Evolutionary conservation across 1,140 invertebrate genomes (phyloP).

Genomic region (Aphaenogaster floridana): DNA sequence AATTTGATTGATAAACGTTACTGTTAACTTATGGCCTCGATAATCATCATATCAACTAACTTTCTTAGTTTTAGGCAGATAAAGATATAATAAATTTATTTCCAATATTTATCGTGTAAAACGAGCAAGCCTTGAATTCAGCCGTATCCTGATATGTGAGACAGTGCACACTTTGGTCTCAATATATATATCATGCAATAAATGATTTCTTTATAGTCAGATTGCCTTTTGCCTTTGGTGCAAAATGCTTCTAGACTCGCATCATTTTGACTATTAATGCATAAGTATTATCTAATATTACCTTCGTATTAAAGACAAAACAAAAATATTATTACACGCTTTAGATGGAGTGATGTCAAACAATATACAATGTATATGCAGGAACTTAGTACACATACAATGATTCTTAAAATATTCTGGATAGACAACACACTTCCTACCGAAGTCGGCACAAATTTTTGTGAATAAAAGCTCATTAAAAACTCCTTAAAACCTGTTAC

Average conservation of each 20-base stretch:
- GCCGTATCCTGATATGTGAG: slow-evolving; percentile 67
- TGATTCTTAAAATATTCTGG: slow-evolving; percentile 16
- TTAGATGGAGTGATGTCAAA: slow-evolving; percentile 52
- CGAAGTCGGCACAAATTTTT: slow-evolving; percentile 10
- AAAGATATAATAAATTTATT: slow-evolving; percentile 10
- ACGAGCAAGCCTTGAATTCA: slow-evolving; percentile 61
- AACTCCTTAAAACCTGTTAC: slow-evolving; percentile 20
- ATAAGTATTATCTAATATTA: slow-evolving; percentile 26
- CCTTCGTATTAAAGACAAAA: slow-evolving; percentile 21
- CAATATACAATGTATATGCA: slow-evolving; percentile 58
- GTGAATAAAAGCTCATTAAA: slow-evolving; percentile 19
- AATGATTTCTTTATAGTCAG: slow-evolving; percentile 35
- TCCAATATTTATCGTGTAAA: background rate
- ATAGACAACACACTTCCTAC: slow-evolving; percentile 21
- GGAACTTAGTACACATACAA: slow-evolving; percentile 40
- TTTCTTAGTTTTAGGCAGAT: background rate
- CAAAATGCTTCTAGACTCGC: slow-evolving; percentile 21
- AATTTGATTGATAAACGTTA: background rate
- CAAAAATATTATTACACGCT: slow-evolving; percentile 28
- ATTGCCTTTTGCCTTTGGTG: background rate
- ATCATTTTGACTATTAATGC: slow-evolving; percentile 9
- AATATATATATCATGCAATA: slow-evolving; percentile 71
- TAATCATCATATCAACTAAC: background rate
- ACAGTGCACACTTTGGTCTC: slow-evolving; percentile 66
- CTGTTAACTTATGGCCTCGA: background rate